phyloP scores from a whole-genome alignment of 2,113 vertebrate genomes.

The Myodes glareolus region DNA sequence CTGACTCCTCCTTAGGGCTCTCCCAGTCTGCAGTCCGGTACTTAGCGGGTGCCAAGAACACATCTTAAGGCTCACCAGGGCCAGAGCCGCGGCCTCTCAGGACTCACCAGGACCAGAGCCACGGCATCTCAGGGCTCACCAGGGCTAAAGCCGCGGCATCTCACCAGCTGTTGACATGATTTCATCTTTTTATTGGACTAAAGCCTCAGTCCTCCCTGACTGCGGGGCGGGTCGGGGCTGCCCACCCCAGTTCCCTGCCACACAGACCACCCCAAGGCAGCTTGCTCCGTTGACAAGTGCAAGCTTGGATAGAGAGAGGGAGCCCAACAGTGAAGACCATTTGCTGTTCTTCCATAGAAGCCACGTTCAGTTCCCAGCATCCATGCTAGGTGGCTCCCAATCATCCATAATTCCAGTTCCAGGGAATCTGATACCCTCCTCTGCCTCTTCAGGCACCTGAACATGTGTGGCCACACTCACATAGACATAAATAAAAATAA shows the following conservation, averaged over 20 bases:
- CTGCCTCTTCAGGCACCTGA: neutral
- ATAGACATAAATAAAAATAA: neutral
- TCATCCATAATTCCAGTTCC: neutral
- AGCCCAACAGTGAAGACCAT: neutral
- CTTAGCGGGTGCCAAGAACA: no score
- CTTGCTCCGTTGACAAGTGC: neutral
- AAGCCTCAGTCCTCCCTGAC: neutral
- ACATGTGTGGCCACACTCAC: neutral
- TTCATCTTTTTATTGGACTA: rapidly evolving
- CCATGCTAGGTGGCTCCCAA: neutral
- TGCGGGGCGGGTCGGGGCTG: neutral
- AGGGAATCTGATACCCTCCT: neutral
- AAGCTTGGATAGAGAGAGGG: neutral
- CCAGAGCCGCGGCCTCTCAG: neutral
- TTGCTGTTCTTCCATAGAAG: neutral
- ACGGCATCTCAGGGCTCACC: no score
- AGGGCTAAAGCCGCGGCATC: neutral
- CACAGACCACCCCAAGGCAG: neutral
- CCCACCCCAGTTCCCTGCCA: neutral
- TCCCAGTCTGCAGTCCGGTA: neutral
- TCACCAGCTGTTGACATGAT: neutral
- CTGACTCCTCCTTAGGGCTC: no score
- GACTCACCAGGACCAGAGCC: no score
- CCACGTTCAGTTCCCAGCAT: neutral
- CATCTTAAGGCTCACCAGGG: neutral